Base-by-base conservation (phyloP, 2,888 invertebrate genomes). In the Lasioglossum pauxillum region DNA sequence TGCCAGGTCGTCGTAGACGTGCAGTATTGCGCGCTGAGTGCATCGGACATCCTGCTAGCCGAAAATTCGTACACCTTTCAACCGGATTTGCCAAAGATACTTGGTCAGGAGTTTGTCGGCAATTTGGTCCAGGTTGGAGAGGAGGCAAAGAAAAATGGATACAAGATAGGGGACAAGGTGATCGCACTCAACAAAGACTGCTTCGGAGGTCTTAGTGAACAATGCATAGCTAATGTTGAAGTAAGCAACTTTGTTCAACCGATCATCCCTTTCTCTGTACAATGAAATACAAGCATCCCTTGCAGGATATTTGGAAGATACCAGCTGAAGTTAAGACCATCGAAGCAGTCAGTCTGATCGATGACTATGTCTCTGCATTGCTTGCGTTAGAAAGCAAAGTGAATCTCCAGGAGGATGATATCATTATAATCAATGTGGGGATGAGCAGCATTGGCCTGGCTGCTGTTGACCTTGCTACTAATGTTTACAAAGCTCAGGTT, bases 381-480 rank as follows among this genome's bases (percentile, higher is more conserved):
- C 95, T 97, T 89, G 97, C 97, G 4, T 95, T 97, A 84, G 96
- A 96, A 49, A 95, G 96, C 83, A 95, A 96, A 90, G 96, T 96
- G 16, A 90, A 93, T 77, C 92, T 96, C 31, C 92, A 95, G 83
- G 96, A 96, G 91, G 95, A 96, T 73, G 96, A 97, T 85, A 96
- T 96, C 74, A 96, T 97, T n/a, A 93, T 97, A 19, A 96, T 97
- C 60, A 96, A 97, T 71, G 96, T 97, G 57, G 97, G 97, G 14
- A 95, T 96, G 76, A 97, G 97, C 35, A 96, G 97, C 16, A 95
- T 96, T 72, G 96, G 96, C 27, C 93, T 97, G 72, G 97, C 97
- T 81, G 96, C 97, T 69, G 96, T 97, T 35, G 97, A 97, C 95
- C 95, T 97, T 72, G 97, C 97, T 69, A 96, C 97, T 19, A 97